Conservation (phyloP, 1,140 invertebrate species). For the Oncopeltus fasciatus region DNA sequence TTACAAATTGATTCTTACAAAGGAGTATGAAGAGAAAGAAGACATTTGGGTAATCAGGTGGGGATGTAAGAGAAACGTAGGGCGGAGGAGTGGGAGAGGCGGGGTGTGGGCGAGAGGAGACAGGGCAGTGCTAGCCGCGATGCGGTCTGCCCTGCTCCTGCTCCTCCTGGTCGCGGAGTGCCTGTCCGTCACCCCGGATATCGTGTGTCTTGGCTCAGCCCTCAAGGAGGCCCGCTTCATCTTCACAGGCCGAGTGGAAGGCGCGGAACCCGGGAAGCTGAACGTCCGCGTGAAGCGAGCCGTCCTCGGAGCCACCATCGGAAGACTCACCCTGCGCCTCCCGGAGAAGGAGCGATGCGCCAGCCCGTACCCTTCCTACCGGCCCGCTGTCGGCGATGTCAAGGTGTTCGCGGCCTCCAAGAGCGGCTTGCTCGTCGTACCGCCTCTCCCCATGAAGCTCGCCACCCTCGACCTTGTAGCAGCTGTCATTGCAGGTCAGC, state of each 20-base stretch:
- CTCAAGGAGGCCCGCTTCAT: background rate
- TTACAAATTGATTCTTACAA: too few relatives aligned
- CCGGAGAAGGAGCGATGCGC: background rate
- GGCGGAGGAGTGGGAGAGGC: background rate
- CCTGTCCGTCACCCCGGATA: background rate
- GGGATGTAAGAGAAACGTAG: background rate
- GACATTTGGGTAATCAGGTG: too few relatives aligned
- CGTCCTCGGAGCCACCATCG: background rate
- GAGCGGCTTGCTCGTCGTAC: background rate
- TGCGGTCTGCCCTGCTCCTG: background rate
- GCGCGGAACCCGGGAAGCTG: background rate
- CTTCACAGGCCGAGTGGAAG: background rate
- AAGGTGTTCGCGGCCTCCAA: conserved; percentile 1
- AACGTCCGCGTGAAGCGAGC: background rate
- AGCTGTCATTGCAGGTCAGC: background rate
- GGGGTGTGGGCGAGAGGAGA: background rate
- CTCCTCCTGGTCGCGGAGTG: background rate
- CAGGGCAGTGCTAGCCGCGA: background rate
- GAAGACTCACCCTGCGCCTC: background rate
- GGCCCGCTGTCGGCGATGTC: background rate
- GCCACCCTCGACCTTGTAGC: background rate
- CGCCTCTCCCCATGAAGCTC: background rate
- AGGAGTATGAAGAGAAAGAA: too few relatives aligned
- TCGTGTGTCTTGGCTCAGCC: background rate
- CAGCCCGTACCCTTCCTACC: background rate